These are phyloP conservation scores for Drosophila leontia DNA, from an alignment of 1,140 invertebrate genomes.

Conservation along the genomic window DNA sequence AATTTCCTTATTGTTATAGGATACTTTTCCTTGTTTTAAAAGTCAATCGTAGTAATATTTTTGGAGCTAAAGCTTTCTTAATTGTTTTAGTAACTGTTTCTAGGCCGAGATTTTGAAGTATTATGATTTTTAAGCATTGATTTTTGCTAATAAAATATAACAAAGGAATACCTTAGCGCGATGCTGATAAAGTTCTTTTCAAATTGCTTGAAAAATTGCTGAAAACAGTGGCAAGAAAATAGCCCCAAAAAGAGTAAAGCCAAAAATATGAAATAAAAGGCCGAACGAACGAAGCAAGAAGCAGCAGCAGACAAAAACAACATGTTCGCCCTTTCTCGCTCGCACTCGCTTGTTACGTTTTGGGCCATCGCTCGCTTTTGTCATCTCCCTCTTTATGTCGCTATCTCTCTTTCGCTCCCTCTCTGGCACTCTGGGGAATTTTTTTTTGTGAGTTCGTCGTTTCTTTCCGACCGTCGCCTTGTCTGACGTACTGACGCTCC, in stretches of 20 bases:
- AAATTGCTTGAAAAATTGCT: constrained; percentile 21
- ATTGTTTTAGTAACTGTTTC: background rate
- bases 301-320: constrained; percentile 26
- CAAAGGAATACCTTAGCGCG: background rate
- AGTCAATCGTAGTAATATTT: too few species aligned
- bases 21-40: too few species aligned
- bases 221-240: constrained; percentile 4
- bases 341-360: constrained; percentile 2
- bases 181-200: constrained; percentile 7
- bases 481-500: constrained; percentile 21
- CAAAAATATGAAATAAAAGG: constrained; percentile 22
- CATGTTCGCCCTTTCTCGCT: background rate
- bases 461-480: constrained; percentile 6
- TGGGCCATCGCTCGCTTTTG: constrained; percentile 14
- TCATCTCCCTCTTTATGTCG: constrained; percentile 1
- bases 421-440: constrained; percentile 52
- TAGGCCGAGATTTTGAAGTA: too few species aligned
- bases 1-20: background rate
- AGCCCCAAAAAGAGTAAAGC: constrained; percentile 7
- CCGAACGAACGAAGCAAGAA: constrained; percentile 3
- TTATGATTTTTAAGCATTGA: background rate
- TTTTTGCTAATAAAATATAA: background rate
- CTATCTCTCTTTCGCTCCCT: background rate
- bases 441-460: constrained; percentile 32
- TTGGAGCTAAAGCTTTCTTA: too few species aligned